Percentiles rank a stretch among this genome's conserved stretches.
phyloP scores from a whole-genome alignment of 2,888 invertebrate genomes.

The Stenodera caucasica region DNA sequence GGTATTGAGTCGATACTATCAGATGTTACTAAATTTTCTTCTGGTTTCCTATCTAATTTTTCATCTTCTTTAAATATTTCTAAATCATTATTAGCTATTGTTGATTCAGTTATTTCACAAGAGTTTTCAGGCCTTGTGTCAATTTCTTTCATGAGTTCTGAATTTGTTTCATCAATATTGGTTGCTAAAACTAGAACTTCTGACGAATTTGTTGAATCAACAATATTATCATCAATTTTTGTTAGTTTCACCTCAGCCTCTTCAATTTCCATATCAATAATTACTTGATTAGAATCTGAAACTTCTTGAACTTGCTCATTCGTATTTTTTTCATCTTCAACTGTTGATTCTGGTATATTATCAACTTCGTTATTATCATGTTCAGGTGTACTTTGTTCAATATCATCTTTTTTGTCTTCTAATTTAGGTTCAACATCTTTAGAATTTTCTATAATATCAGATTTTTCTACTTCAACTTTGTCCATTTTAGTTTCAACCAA shows the following conservation, averaged over 20 bases:
- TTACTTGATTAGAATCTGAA: conserved; percentile 12
- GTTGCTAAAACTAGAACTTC: neutral
- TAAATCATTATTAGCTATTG: neutral
- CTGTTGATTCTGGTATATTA: conserved; percentile 12
- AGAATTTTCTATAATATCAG: conserved; percentile 12
- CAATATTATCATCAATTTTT: conserved; percentile 3
- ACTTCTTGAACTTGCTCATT: conserved; percentile 11
- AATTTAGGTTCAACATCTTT: neutral
- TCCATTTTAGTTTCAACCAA: neutral
- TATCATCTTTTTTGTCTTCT: conserved; percentile 10
- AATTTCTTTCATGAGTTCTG: conserved; percentile 1
- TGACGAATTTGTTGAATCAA: neutral
- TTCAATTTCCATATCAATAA: conserved; percentile 17
- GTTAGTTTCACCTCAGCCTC: neutral
- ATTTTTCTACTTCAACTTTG: neutral
- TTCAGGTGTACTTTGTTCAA: conserved; percentile 4
- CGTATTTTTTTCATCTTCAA: conserved; percentile 8
- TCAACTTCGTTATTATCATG: conserved; percentile 7
- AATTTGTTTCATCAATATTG: neutral
- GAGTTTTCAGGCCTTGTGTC: neutral
- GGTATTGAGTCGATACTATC: neutral
- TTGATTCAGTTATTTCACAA: neutral
- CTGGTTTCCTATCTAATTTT: conserved; percentile 7
- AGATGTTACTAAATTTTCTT: neutral
- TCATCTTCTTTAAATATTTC: neutral